phyloP scores from a whole-genome alignment of 2,888 invertebrate genomes.

The Malthinus seriepunctatus region DNA sequence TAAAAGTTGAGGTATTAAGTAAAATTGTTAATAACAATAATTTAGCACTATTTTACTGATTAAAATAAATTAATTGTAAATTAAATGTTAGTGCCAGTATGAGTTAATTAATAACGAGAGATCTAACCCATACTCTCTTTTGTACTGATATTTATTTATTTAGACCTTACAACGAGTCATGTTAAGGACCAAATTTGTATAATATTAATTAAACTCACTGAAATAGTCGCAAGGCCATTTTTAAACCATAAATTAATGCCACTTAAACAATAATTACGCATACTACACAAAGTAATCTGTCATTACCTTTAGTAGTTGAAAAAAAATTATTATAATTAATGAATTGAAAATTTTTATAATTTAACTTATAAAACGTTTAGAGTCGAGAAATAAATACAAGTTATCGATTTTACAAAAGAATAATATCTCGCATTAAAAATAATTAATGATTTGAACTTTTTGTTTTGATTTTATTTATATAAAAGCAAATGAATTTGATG shows the following conservation, averaged over 20 bases:
- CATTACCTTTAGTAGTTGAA: conserved; percentile 14
- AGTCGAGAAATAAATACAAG: too few relatives aligned
- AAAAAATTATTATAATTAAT: conserved; percentile 4
- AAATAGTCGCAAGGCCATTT: conserved; percentile 28
- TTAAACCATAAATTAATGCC: conserved; percentile 28
- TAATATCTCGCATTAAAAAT: too few relatives aligned
- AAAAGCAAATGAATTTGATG: too few relatives aligned
- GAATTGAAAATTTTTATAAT: too few relatives aligned
- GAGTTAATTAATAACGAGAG: conserved; percentile 17
- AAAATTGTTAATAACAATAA: neutral
- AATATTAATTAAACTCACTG: conserved; percentile 23
- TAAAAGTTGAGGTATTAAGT: too few relatives aligned
- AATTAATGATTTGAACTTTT: too few relatives aligned
- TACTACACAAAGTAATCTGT: conserved; percentile 21
- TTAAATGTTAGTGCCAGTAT: conserved; percentile 23
- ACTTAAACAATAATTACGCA: conserved; percentile 29
- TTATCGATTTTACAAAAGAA: too few relatives aligned
- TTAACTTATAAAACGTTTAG: too few relatives aligned
- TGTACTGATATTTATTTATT: conserved; percentile 1
- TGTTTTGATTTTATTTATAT: too few relatives aligned
- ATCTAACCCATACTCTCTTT: conserved; percentile 11
- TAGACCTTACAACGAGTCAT: neutral
- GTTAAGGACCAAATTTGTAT: conserved; percentile 16
- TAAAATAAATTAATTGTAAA: conserved; percentile 23
- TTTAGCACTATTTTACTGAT: conserved; percentile 16